A percentile compares a stretch with the other conserved stretches of the same genome.
Evolutionary conservation across 2,113 vertebrate species (phyloP).

Genomic region (Cephalopterus ornatus): DNA sequence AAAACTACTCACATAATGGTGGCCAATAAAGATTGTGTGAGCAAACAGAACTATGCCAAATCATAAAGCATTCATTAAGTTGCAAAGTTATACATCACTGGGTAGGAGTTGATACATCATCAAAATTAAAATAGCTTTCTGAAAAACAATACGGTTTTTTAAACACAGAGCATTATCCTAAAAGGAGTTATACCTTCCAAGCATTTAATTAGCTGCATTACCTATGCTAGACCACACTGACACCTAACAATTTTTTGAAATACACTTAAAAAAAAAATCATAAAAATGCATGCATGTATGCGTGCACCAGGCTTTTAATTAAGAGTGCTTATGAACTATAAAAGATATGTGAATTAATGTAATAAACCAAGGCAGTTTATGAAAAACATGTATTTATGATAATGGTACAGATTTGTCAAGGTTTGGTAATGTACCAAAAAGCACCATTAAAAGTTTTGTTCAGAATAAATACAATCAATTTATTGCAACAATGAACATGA

Average conservation of each 20-base stretch:
- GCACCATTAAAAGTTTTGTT: neutral
- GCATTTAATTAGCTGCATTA: neutral
- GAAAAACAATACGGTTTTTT: neutral
- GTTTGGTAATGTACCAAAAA: neutral
- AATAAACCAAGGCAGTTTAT: conserved; percentile 3
- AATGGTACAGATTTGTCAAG: neutral
- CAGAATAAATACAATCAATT: neutral
- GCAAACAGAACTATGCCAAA: neutral
- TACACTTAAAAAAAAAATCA: neutral
- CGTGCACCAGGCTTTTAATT: neutral
- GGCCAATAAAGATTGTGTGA: neutral
- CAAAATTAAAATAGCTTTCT: neutral
- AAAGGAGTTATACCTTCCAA: neutral
- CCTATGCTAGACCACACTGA: neutral
- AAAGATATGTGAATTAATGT: neutral
- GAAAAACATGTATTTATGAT: conserved; percentile 16
- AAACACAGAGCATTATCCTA: neutral
- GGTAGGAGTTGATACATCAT: neutral
- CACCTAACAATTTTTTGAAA: neutral
- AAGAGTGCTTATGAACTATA: conserved; percentile 17
- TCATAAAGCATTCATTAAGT: neutral
- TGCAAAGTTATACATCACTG: neutral
- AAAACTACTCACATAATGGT: neutral
- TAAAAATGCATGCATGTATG: neutral
- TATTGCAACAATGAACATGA: neutral